Evolutionary conservation across 2,888 invertebrate genomes (phyloP), one percentile per base, ranked within the genome.

Genomic region (Aricia artaxerxes): DNA sequence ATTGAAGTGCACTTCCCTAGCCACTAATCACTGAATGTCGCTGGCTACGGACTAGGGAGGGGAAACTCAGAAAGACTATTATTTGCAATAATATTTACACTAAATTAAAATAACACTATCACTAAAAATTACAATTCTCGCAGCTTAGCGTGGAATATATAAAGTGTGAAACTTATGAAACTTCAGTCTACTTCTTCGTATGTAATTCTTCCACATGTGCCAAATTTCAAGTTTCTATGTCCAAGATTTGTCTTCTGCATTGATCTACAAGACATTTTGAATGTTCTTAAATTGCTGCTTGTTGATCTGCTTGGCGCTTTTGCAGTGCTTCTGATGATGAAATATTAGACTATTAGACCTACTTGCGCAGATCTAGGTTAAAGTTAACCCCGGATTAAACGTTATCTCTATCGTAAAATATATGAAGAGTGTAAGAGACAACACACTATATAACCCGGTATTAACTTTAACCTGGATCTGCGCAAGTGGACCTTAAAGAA

Each of bases 1-100:
- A 76, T 80, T 60, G 78, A 69, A 78, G 60, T 38, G 77, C 76
- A 57, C 76, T 76, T 57, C 57, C 76, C 76, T 49, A 75, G 57
- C 53, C 57, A 57, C 57, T 76, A 76, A 76, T 76, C 76, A 76
- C 73, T 44, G 53, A 57, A 35, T 6, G 44, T 61, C 61, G 53
- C 77, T 53, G 78, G 60, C 60, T 44, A 73, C 53, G n/a, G 13
- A 7, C 57, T 72, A 40, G 13, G 31, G n/a, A 57, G 60, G 38
- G 72, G 60, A 60, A 77, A 61, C 53, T 72, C 53, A 38, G 53
- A 78, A 75, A 44, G 5, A 11, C 75, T 31, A 75, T 75, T 75
- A 75, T 31, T 75, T 44, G 49, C 75, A 75, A 69, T 69, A 69
- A 69, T 38, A 69, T 69, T 69, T 69, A 31, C 35, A 38, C 38